phyloP scores from a whole-genome alignment of 2,797 vertebrate species.

The Harpagifer antarcticus region DNA sequence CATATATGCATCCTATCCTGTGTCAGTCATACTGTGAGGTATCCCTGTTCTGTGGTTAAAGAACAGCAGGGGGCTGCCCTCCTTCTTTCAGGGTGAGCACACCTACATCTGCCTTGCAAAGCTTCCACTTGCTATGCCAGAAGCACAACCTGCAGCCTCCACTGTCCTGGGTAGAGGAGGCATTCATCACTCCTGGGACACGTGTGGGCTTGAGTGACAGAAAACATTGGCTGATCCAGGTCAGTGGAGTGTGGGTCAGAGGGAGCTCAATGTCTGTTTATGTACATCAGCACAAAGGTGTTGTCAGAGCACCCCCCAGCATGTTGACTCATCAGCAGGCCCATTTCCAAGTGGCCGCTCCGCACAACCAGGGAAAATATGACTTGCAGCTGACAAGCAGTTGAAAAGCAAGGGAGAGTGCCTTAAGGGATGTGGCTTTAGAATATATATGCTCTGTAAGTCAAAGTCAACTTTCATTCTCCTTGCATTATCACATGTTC shows the following conservation, averaged over 20 bases:
- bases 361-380: conserved; percentile 39
- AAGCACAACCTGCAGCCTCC: conserved; percentile 32
- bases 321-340: conserved; percentile 72
- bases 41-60: conserved; percentile 10
- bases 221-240: conserved; percentile 72
- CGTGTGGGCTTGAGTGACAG: conserved; percentile 69
- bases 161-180: conserved; percentile 36
- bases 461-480: not conserved
- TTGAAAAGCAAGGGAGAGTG: conserved; percentile 15
- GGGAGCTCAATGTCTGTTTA: conserved; percentile 68
- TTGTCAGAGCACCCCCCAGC: conserved; percentile 55
- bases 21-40: conserved; percentile 18
- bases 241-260: conserved; percentile 75
- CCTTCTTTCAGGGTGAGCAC: conserved; percentile 45
- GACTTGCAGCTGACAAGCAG: conserved; percentile 17
- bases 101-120: conserved; percentile 21
- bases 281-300: conserved; percentile 66
- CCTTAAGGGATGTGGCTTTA: not conserved
- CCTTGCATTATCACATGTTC: conserved; percentile 1
- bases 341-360: conserved; percentile 68
- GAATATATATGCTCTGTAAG: not conserved
- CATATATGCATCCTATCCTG: conserved; percentile 8
- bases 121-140: conserved; percentile 31
- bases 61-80: conserved; percentile 22
- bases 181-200: conserved; percentile 59